Conservation (phyloP, 2,888 invertebrate species). For the Apotomis betuletana region DNA sequence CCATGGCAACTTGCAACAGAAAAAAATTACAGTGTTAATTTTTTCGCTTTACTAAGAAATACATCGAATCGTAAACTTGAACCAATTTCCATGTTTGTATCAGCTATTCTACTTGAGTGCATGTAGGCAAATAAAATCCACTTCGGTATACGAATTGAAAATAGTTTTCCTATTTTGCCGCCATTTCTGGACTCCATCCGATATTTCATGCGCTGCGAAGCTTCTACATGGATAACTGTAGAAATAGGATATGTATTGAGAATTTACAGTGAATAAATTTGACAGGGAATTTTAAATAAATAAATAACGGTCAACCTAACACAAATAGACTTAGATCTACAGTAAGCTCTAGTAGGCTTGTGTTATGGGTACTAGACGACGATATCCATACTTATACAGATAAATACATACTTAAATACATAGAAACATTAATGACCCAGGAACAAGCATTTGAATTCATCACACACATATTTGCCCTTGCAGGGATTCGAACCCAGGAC, state of each 20-base stretch:
- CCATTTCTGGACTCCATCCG: not conserved
- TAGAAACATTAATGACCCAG: too few species aligned
- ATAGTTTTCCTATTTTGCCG: slow-evolving; percentile 8
- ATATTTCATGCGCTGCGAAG: slow-evolving; percentile 6
- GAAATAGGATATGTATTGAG: slow-evolving; percentile 6
- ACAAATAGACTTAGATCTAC: too few species aligned
- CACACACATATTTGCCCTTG: too few species aligned
- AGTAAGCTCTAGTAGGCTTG: too few species aligned
- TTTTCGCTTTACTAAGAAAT: not conserved
- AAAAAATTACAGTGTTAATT: not conserved
- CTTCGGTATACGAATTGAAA: slow-evolving; percentile 4
- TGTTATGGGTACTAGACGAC: too few species aligned
- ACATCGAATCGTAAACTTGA: not conserved
- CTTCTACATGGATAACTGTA: slow-evolving; percentile 32
- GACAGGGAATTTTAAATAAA: not conserved
- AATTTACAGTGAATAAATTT: slow-evolving; percentile 23
- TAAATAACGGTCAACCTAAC: too few species aligned
- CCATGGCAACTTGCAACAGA: too few species aligned
- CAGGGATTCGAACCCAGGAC: too few species aligned
- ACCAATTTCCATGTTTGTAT: slow-evolving; percentile 9
- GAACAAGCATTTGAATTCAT: too few species aligned
- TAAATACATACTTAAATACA: too few species aligned
- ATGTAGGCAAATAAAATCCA: slow-evolving; percentile 15
- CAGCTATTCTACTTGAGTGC: not conserved
- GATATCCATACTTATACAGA: too few species aligned